Base-by-base conservation (phyloP, 2,888 invertebrate species). In the Neocrepidodera transversa region DNA sequence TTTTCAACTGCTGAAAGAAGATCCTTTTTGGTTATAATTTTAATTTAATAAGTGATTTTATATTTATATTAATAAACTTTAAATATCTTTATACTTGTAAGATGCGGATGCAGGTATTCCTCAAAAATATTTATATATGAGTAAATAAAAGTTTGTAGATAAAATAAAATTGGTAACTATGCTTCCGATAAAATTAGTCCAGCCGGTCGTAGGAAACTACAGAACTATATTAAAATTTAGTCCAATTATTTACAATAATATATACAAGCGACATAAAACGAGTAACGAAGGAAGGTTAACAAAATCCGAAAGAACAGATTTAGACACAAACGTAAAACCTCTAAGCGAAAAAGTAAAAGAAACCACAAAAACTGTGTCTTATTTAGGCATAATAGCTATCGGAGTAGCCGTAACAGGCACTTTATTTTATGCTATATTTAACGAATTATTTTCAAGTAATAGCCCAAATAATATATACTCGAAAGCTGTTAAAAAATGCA, bases 391-490 rank as follows among this genome's bases (percentile, higher is more conserved):
- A 1, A 92, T 96, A 66, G 72, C 95, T 48, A 81, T 87, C 30
- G 75, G 75, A 1, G 77, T 94, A 58, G 91, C 91, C 32, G 87
- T 95, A 1, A 93, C 93, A 35, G 91, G 89, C 17, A 81, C 90
- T 1, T 87, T 96, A 77, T 89, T 93, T 74, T 96, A 89, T 78
- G 87, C 90, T 50, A 87, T 96, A 58, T 91, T 93, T 70, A 85
- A 86, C 61, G 96, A 96, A 79, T 80, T 97, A 17, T 93, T 96
- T 79, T 95, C 95, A 11, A 54, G 89, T 62, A 89, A 90, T 67
- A 95, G 95, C 77, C 89, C 94, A 0, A 93, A 91, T 78, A 91
- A 87, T 71, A 86, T 95, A 58, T 96, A 94, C 76, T 86, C 89
- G 13, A 85, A 86, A 69, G 92, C 95, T 1, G 82, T 92, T 14